These are phyloP conservation scores for Lasiurus cinereus DNA, from an alignment of 2,113 vertebrate species.

Conservation along the genomic window DNA sequence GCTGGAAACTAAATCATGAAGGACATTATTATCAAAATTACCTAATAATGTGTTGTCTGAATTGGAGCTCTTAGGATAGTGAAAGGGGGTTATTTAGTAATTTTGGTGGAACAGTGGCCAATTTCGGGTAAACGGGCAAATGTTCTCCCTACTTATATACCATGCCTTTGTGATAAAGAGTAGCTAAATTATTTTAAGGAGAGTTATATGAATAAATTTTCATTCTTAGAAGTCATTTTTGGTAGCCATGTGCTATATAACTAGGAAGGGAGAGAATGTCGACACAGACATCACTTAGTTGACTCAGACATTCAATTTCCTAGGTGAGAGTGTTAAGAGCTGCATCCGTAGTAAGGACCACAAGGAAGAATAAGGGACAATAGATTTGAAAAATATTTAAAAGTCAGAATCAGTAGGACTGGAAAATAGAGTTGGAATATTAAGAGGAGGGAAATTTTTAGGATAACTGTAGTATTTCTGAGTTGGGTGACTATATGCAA, in stretches of 20 bases:
- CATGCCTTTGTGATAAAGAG: background rate
- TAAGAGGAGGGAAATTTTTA: background rate
- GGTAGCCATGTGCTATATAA: background rate
- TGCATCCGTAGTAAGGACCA: background rate
- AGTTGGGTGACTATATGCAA: background rate
- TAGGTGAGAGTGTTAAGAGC: background rate
- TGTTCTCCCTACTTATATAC: background rate
- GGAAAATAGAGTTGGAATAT: background rate
- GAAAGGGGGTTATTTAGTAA: constrained; percentile 40
- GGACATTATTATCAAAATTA: background rate
- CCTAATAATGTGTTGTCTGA: background rate
- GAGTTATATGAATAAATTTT: background rate
- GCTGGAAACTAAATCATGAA: background rate
- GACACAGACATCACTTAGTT: background rate
- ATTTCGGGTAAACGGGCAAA: background rate
- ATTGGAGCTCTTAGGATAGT: background rate
- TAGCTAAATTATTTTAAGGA: background rate
- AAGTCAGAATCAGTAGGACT: background rate
- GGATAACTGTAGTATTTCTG: background rate
- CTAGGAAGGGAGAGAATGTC: background rate
- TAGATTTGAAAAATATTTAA: background rate
- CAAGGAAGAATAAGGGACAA: background rate
- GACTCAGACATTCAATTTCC: background rate
- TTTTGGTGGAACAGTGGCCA: background rate
- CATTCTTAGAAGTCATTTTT: background rate